Conservation (phyloP, 2,113 vertebrate genomes). For the Echinops telfairi region DNA sequence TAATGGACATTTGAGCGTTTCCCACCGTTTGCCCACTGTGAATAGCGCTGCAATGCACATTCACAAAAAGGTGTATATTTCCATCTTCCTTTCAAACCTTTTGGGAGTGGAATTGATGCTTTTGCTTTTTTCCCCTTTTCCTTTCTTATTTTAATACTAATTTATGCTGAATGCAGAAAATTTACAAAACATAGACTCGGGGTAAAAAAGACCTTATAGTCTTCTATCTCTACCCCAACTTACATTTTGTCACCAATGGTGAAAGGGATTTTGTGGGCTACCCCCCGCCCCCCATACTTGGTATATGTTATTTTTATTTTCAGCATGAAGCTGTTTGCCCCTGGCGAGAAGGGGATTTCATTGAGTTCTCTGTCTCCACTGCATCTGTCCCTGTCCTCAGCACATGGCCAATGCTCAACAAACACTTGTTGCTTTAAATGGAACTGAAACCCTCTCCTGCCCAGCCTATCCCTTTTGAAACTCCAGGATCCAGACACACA, state of each 20-base stretch:
- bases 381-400: neutral
- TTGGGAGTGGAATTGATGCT: neutral
- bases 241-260: neutral
- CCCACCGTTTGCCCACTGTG: neutral
- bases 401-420: constrained; percentile 44
- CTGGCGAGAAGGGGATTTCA: neutral
- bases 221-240: neutral
- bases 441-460: neutral
- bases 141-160: neutral
- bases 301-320: constrained; percentile 18
- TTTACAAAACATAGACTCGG: neutral
- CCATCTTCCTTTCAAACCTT: neutral
- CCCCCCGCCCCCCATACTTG: neutral
- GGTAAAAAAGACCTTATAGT: constrained; percentile 10
- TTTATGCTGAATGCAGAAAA: neutral
- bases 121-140: neutral
- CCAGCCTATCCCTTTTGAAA: neutral
- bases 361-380: neutral
- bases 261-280: neutral
- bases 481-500: neutral
- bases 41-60: neutral
- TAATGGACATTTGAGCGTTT: neutral
- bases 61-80: neutral
- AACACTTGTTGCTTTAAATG: neutral
- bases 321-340: neutral